Evolutionary conservation across 1,140 invertebrate genomes (phyloP), one percentile per base, ranked within the genome.

Genomic region (Penaeus indicus): DNA sequence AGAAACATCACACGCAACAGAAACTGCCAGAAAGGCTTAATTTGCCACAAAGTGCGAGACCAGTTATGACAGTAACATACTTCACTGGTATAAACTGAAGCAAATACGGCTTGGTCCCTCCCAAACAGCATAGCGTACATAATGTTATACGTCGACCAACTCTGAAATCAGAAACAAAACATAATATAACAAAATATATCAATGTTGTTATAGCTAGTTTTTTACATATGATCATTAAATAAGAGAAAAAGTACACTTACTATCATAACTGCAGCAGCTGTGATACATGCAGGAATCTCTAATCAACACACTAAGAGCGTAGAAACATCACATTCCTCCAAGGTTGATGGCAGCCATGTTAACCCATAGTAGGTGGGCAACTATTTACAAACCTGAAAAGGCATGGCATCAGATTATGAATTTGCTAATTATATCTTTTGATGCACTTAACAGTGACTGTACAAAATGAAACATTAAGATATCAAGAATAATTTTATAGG

Each of bases 311-410:
- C 85, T 89, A n/a, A 91, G 82, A 25, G 89, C 83, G 88, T 89
- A 62, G 90, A 90, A 32, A 90, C n/a, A 72, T 90, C n/a, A 89
- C 84, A 85, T 85, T 72, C 85, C 89, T 62, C 84, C 86, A 60
- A 91, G 32, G 81, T 90, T 79, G 25, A 95, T 95, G 54, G 96
- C 95, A 91, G 96, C 96, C 94, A 96, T 96, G 0, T 96, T 8
- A 97, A 92, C 1, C 96, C 97, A 91, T 97, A 97, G 92, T 97
- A 97, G 11, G 96, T 92, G n/a, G n/a, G 32, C 92, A 87, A 80
- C 92, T 92, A 25, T 92, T 92, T 86, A 92, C 92, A 92, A 94
- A 95, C 95, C 96, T 97, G 91, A 32, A 42, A n/a, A 77, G 63
- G n/a, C n/a, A 38, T 1, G 84, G 42, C 22, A 80, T 80, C 54